Conservation (phyloP, 2,113 vertebrate genomes). For the Poicephalus gulielmi region DNA sequence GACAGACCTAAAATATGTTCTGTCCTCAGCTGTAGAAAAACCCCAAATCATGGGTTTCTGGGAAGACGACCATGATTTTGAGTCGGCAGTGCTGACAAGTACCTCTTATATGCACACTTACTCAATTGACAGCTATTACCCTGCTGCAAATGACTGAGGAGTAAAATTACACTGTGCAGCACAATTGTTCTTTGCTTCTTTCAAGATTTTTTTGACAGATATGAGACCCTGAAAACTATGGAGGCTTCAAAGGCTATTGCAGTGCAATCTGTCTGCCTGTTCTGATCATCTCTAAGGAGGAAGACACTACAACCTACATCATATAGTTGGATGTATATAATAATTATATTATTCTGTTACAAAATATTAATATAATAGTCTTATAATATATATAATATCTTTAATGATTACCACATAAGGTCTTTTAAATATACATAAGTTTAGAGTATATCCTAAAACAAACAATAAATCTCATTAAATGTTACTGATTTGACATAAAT, state of each 20-base stretch:
- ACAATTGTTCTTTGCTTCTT: neutral
- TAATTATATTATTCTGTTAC: no score
- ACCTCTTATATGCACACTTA: neutral
- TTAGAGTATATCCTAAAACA: neutral
- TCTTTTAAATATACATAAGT: neutral
- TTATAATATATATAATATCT: neutral
- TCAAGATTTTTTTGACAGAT: neutral
- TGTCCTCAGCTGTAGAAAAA: neutral
- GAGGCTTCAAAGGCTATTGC: neutral
- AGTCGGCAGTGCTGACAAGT: neutral
- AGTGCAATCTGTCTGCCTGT: neutral
- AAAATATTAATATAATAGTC: neutral
- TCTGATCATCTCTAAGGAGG: neutral
- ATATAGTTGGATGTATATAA: neutral
- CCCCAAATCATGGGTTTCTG: neutral
- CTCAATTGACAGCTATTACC: neutral
- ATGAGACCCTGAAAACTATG: fast-evolving
- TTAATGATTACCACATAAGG: neutral
- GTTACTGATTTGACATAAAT: neutral
- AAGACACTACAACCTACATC: neutral
- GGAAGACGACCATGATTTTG: neutral
- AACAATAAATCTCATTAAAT: neutral
- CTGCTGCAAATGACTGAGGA: neutral
- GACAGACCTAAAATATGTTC: neutral
- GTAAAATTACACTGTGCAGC: neutral